Percentiles rank a stretch among this genome's conserved stretches.
These are phyloP conservation scores for Eupithecia pulchellata DNA, from an alignment of 2,888 invertebrate genomes.

Conservation along the genomic window DNA sequence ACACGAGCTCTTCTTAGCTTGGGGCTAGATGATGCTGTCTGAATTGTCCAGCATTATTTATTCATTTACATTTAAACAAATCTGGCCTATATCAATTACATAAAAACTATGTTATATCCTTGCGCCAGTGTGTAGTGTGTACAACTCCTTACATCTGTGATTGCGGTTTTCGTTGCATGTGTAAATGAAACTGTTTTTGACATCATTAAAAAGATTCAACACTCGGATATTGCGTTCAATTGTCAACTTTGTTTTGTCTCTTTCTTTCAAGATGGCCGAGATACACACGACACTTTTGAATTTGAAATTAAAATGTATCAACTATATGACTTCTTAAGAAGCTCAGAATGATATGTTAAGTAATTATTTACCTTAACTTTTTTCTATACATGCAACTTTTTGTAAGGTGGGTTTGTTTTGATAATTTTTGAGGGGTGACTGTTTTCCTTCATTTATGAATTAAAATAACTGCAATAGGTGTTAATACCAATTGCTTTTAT, in stretches of 20 bases:
- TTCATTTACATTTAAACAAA: too few species aligned
- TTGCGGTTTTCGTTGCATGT: conserved; percentile 39
- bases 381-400: too few species aligned
- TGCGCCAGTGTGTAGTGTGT: background rate
- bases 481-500: too few species aligned
- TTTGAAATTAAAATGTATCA: conserved; percentile 12
- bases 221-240: conserved; percentile 35
- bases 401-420: background rate
- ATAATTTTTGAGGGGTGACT: background rate
- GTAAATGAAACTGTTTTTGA: conserved; percentile 37
- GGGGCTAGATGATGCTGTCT: too few species aligned
- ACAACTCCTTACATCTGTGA: conserved; percentile 22
- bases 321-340: background rate
- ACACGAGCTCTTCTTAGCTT: too few species aligned
- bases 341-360: background rate
- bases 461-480: too few species aligned
- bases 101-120: background rate
- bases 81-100: too few species aligned
- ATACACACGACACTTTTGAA: conserved; percentile 21
- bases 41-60: too few species aligned
- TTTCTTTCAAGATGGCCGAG: conserved; percentile 23
- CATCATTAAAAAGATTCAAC: conserved; percentile 39
- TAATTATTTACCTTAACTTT: too few species aligned
- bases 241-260: conserved; percentile 31
- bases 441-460: too few species aligned